Conservation (phyloP, 2,888 invertebrate species). For the Drosophila hamatofila region DNA sequence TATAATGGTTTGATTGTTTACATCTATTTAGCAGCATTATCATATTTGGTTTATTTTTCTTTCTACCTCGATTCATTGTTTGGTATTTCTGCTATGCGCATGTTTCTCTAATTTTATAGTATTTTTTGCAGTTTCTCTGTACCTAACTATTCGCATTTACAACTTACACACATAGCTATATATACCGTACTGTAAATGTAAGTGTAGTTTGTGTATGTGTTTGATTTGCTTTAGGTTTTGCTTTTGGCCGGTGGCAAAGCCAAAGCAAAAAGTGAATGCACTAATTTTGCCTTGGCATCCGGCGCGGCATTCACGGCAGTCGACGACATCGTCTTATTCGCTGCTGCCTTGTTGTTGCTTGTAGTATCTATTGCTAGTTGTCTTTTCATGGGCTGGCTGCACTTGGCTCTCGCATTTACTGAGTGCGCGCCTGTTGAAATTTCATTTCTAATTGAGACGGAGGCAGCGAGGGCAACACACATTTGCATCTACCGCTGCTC, state of each 20-base stretch:
- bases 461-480: conserved; percentile 8
- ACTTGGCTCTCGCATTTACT: conserved; percentile 42
- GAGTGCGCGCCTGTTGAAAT: conserved; percentile 58
- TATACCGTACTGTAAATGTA: conserved; percentile 7
- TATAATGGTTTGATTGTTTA: background rate
- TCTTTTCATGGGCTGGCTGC: conserved; percentile 34
- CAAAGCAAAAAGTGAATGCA: conserved; percentile 82
- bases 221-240: conserved; percentile 24
- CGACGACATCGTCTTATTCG: conserved; percentile 51
- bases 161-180: conserved; percentile 36
- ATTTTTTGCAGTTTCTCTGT: conserved; percentile 38
- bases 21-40: background rate
- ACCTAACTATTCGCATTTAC: conserved; percentile 60
- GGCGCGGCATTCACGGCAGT: conserved; percentile 71
- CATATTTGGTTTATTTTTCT: background rate
- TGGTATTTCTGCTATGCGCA: conserved; percentile 39
- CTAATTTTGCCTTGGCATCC: conserved; percentile 84
- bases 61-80: conserved; percentile 12
- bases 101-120: conserved; percentile 44
- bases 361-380: conserved; percentile 58
- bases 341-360: conserved; percentile 19
- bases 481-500: conserved; percentile 23
- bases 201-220: conserved; percentile 7
- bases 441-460: conserved; percentile 65
- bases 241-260: conserved; percentile 57